Evolutionary conservation across 2,113 vertebrate genomes (phyloP).

Genomic region (Leuciscus idus): DNA sequence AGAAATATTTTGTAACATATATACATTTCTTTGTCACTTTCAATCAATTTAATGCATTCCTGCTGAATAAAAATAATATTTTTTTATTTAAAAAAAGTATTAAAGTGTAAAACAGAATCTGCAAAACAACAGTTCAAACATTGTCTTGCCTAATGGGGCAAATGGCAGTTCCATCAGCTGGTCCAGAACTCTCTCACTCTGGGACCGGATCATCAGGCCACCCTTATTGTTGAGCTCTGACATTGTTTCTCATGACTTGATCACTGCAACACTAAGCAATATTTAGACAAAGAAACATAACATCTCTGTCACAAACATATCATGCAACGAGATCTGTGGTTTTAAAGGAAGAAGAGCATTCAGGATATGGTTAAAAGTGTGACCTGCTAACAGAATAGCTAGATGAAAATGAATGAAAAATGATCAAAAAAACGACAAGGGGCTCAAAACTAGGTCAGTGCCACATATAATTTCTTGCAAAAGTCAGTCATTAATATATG

Average conservation of each 20-base stretch:
- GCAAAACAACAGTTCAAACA: neutral
- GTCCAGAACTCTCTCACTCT: neutral
- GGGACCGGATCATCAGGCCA: neutral
- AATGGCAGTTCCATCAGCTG: neutral
- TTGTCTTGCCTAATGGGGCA: neutral
- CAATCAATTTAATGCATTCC: neutral
- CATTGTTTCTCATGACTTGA: neutral
- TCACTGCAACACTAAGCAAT: neutral
- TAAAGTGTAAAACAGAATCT: neutral
- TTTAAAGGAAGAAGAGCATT: neutral
- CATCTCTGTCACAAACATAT: neutral
- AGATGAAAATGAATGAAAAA: neutral
- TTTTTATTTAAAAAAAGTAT: neutral
- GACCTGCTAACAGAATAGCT: neutral
- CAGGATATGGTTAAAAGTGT: constrained; percentile 31
- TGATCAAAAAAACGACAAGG: neutral
- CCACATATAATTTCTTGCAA: constrained; percentile 15
- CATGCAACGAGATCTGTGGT: neutral
- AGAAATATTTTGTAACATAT: neutral
- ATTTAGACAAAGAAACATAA: neutral
- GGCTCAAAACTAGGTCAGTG: constrained; percentile 30
- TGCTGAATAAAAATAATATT: neutral
- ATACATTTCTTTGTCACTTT: neutral
- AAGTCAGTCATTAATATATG: constrained; percentile 21
- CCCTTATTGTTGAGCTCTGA: constrained; percentile 1